Evolutionary conservation across 1,140 invertebrate genomes (phyloP).

Genomic region (Bombus fervidus): DNA sequence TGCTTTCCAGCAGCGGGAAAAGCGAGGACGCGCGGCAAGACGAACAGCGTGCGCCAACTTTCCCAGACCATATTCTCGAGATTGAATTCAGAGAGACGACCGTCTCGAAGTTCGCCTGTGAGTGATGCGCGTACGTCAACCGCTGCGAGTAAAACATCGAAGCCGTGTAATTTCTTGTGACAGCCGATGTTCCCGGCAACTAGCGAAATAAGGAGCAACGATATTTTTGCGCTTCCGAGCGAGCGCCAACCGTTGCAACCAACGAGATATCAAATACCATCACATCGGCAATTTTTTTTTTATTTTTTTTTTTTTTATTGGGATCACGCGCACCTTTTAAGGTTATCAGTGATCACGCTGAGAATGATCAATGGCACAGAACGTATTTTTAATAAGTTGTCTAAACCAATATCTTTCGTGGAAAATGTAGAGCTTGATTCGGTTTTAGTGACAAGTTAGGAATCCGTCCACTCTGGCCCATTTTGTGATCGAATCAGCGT

Average conservation of each 20-base stretch:
- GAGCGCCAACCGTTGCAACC: background rate
- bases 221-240: background rate
- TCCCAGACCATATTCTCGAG: constrained; percentile 46
- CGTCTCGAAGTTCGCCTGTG: constrained; percentile 32
- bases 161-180: constrained; percentile 60
- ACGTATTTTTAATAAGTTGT: no score
- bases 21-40: background rate
- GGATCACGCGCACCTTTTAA: no score
- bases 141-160: background rate
- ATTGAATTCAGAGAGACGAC: constrained; percentile 56
- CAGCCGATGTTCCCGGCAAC: background rate
- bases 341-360: no score
- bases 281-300: no score
- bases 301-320: no score
- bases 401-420: no score
- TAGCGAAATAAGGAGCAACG: no score
- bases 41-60: constrained; percentile 41
- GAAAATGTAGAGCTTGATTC: no score
- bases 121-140: constrained; percentile 34
- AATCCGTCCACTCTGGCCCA: no score
- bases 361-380: no score
- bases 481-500: no score
- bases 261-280: background rate
- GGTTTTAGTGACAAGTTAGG: no score
- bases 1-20: background rate